A percentile compares a stretch with the other conserved stretches of the same genome.
Conservation (phyloP, 2,797 vertebrate genomes). For the Decapterus maruadsi region DNA sequence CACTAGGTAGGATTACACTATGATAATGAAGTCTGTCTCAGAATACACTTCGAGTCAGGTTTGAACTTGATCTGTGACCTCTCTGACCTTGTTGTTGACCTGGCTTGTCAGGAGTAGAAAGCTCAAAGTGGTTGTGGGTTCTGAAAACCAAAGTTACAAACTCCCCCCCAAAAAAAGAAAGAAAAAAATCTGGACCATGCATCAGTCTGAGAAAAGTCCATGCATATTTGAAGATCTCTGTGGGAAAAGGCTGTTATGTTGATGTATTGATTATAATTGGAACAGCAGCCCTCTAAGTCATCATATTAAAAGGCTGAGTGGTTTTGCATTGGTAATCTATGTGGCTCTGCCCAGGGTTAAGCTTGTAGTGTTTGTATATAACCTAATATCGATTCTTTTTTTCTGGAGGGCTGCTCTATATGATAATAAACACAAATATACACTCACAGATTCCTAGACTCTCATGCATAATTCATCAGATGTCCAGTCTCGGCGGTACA, state of each 20-base stretch:
- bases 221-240: slow-evolving; percentile 8
- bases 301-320: slow-evolving; percentile 53
- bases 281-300: slow-evolving; percentile 39
- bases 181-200: not conserved
- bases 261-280: slow-evolving; percentile 65
- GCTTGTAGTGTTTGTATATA: slow-evolving; percentile 40
- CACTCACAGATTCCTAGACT: slow-evolving; percentile 32
- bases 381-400: slow-evolving; percentile 66
- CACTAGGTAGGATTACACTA: not conserved
- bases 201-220: slow-evolving; percentile 26
- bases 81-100: slow-evolving; percentile 19
- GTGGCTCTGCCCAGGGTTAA: slow-evolving; percentile 40
- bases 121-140: not conserved
- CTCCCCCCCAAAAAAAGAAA: not conserved
- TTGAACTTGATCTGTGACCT: not conserved
- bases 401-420: slow-evolving; percentile 18
- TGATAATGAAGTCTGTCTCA: not conserved
- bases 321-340: slow-evolving; percentile 58
- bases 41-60: not conserved
- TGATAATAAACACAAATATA: slow-evolving; percentile 37
- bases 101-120: not conserved
- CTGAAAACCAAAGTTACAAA: slow-evolving; percentile 14
- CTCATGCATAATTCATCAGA: slow-evolving; percentile 73
- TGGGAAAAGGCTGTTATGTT: slow-evolving; percentile 51
- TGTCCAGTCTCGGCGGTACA: slow-evolving; percentile 17